These are phyloP conservation scores for Coptotermes formosanus DNA, from an alignment of 1,140 invertebrate species.

Conservation along the genomic window DNA sequence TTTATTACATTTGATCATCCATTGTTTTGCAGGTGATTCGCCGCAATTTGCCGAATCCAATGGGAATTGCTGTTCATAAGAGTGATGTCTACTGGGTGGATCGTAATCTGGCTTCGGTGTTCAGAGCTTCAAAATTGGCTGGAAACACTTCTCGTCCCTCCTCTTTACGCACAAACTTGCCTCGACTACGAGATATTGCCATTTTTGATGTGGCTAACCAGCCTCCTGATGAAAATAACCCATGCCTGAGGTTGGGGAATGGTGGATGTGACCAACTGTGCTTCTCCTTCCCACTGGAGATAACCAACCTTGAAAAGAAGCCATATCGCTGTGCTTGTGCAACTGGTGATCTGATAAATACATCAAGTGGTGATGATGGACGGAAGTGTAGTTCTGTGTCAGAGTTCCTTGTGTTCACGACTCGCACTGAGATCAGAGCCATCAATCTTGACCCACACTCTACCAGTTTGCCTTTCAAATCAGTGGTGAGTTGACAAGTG, in stretches of 20 bases:
- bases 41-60: slow-evolving; percentile 89
- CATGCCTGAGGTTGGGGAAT: slow-evolving; percentile 69
- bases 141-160: slow-evolving; percentile 66
- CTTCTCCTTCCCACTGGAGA: slow-evolving; percentile 80
- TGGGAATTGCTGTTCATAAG: slow-evolving; percentile 86
- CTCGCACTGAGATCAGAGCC: slow-evolving; percentile 85
- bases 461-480: slow-evolving; percentile 80
- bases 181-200: slow-evolving; percentile 81
- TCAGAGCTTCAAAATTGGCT: slow-evolving; percentile 76
- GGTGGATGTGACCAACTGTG: slow-evolving; percentile 92
- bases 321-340: slow-evolving; percentile 84
- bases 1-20: neutral
- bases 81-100: slow-evolving; percentile 95
- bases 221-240: slow-evolving; percentile 74
- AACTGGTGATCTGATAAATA: slow-evolving; percentile 67
- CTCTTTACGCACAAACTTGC: slow-evolving; percentile 74
- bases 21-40: slow-evolving; percentile 64
- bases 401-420: slow-evolving; percentile 89
- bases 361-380: slow-evolving; percentile 53
- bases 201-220: slow-evolving; percentile 88
- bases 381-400: slow-evolving; percentile 75
- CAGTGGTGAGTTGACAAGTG: slow-evolving; percentile 54
- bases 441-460: slow-evolving; percentile 79
- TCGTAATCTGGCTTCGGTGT: slow-evolving; percentile 85
- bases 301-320: neutral